Conservation (phyloP, 1,140 invertebrate species). For the Heterodera carotae region DNA sequence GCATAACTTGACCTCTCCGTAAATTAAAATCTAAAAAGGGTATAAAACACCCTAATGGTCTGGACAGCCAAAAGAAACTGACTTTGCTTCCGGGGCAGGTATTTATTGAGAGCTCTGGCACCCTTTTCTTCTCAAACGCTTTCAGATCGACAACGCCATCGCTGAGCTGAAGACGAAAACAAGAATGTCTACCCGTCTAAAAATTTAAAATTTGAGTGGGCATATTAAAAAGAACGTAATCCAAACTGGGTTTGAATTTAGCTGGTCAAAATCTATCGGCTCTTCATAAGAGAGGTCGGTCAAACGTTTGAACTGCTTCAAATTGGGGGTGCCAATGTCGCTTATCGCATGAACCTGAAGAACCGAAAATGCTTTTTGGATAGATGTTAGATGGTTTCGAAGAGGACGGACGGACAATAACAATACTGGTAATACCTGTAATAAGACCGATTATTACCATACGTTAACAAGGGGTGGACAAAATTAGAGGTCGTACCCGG, state of each 20-base stretch:
- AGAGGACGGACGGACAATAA: too few relatives aligned
- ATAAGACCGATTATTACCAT: too few relatives aligned
- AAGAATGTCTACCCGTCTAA: not conserved
- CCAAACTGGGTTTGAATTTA: not conserved
- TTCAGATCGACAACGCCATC: conserved; percentile 12
- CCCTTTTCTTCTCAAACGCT: conserved; percentile 21
- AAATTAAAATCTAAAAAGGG: conserved; percentile 15
- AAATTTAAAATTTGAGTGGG: not conserved
- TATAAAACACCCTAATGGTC: not conserved
- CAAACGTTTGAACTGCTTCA: conserved; percentile 6
- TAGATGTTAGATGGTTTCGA: too few relatives aligned
- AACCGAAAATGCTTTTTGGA: too few relatives aligned
- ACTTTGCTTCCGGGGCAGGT: conserved; percentile 13
- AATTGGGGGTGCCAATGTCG: conserved; percentile 11
- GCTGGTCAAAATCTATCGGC: not conserved
- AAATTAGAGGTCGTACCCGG: too few relatives aligned
- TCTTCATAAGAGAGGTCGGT: conserved; percentile 1
- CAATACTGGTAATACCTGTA: too few relatives aligned
- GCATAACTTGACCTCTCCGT: not conserved
- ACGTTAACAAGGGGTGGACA: too few relatives aligned
- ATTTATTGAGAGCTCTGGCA: not conserved
- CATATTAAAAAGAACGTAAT: not conserved
- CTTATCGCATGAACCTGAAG: conserved; percentile 11
- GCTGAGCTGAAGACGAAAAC: conserved; percentile 1
- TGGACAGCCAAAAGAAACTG: not conserved